Evolutionary conservation across 2,888 invertebrate species (phyloP).

Genomic region (Nephrotoma appendiculata): DNA sequence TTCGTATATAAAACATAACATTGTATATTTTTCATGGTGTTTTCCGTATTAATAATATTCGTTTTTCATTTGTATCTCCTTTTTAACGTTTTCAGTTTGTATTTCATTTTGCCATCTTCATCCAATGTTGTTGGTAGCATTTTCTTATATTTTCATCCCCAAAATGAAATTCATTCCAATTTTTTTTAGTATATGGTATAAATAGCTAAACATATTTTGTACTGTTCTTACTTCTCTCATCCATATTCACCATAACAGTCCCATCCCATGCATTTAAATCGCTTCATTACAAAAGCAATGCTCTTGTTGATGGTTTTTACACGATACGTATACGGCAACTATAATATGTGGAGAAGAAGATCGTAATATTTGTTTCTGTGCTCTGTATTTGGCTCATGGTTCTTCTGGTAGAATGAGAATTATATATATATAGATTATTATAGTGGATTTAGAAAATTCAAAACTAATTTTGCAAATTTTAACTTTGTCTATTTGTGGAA

Average conservation of each 20-base stretch:
- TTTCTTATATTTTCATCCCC: neutral
- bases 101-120: neutral
- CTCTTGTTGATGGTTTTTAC: conserved; percentile 5
- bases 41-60: neutral
- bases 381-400: neutral
- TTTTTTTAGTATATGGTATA: neutral
- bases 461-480: neutral
- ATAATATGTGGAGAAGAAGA: neutral
- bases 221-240: neutral
- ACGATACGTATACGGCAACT: neutral
- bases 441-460: neutral
- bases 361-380: neutral
- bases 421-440: neutral
- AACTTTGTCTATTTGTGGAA: neutral
- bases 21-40: neutral
- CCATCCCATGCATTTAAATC: conserved; percentile 8
- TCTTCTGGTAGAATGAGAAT: neutral
- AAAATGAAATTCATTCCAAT: neutral
- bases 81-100: neutral
- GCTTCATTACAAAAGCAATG: conserved; percentile 6
- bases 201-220: neutral
- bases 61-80: neutral
- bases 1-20: neutral
- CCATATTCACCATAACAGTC: conserved; percentile 4
- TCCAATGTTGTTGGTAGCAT: neutral